Evolutionary conservation across 2,113 vertebrate genomes (phyloP).

Genomic region (Puffinus mauretanicus): DNA sequence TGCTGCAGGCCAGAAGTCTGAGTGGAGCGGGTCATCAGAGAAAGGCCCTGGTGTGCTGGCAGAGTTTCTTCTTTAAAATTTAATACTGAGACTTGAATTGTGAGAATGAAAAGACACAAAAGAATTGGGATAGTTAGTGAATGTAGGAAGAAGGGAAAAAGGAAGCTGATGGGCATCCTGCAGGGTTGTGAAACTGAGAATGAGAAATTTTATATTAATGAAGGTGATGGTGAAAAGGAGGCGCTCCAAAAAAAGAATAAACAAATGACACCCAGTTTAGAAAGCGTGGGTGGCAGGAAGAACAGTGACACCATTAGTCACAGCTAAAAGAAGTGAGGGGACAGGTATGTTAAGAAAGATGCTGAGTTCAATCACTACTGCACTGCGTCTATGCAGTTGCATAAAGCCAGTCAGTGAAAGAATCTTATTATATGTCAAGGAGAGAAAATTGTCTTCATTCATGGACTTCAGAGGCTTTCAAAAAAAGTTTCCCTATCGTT

Average conservation of each 20-base stretch:
- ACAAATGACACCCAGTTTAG: background rate
- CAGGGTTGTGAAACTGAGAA: background rate
- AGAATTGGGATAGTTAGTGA: background rate
- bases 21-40: background rate
- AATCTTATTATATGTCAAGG: background rate
- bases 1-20: background rate
- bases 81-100: background rate
- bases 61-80: background rate
- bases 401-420: background rate
- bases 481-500: background rate
- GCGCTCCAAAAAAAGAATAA: background rate
- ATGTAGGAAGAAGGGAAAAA: background rate
- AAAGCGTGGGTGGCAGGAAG: slow-evolving; percentile 32
- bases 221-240: background rate
- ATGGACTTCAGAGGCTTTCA: background rate
- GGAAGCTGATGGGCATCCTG: background rate
- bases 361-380: background rate
- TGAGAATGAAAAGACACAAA: background rate
- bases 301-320: background rate
- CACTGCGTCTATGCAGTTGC: background rate
- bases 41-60: background rate
- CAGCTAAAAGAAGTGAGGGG: background rate
- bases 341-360: background rate
- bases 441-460: background rate
- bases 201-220: background rate